Conservation (phyloP, 2,888 invertebrate genomes). For the Creontiades dilutus region DNA sequence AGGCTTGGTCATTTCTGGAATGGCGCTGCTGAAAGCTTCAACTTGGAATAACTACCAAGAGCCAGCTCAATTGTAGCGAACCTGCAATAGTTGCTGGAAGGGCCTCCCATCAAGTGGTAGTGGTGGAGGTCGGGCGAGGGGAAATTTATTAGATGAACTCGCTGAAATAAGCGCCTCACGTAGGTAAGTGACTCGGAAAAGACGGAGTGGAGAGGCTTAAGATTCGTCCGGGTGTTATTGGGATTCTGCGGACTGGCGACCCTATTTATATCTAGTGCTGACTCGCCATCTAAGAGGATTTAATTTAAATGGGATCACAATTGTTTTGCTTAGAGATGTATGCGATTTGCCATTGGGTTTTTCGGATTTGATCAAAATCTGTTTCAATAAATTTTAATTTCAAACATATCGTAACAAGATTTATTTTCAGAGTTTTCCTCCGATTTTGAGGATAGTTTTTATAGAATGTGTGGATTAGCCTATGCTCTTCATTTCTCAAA, state of each 20-base stretch:
- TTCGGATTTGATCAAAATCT: too few species aligned
- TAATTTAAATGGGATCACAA: not conserved
- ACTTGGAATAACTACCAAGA: slow-evolving; percentile 14
- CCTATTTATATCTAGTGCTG: slow-evolving; percentile 36
- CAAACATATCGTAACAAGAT: too few species aligned
- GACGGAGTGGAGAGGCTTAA: not conserved
- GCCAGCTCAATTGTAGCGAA: not conserved
- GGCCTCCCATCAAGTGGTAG: not conserved
- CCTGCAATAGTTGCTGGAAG: slow-evolving; percentile 10
- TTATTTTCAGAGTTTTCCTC: too few species aligned
- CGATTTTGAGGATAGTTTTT: too few species aligned
- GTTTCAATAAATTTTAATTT: too few species aligned
- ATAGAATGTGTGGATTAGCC: too few species aligned
- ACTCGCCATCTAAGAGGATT: not conserved
- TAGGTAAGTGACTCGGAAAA: slow-evolving; percentile 46
- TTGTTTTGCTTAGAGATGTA: too few species aligned
- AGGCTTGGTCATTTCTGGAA: slow-evolving; percentile 7
- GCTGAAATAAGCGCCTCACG: slow-evolving; percentile 50
- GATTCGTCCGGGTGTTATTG: not conserved
- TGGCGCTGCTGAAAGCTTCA: not conserved
- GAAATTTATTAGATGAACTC: slow-evolving; percentile 44
- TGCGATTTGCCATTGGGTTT: too few species aligned
- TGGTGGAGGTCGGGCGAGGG: not conserved
- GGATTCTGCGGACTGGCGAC: slow-evolving; percentile 35
- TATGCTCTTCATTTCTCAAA: too few species aligned